Percentiles rank a stretch among this genome's conserved stretches.
Evolutionary conservation across 2,888 invertebrate genomes (phyloP).

Genomic region (Lysandra bellargus): DNA sequence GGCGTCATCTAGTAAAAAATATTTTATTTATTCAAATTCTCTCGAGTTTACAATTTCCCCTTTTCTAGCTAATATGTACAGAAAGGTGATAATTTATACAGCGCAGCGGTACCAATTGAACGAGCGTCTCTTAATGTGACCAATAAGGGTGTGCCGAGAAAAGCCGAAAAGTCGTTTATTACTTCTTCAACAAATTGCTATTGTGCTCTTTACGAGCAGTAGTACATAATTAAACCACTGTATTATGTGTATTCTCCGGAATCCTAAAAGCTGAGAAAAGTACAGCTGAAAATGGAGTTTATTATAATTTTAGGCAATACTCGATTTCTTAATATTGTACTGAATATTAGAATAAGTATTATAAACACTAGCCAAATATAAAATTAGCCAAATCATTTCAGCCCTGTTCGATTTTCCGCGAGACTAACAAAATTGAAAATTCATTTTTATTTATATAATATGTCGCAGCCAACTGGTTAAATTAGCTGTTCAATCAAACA

Average conservation of each 20-base stretch:
- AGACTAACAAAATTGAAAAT: too few species aligned
- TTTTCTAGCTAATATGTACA: slow-evolving; percentile 1
- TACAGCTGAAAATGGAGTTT: too few species aligned
- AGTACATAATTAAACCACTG: not conserved
- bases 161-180: not conserved
- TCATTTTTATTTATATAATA: too few species aligned
- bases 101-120: not conserved
- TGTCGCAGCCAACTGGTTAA: too few species aligned
- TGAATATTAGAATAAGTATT: too few species aligned
- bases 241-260: not conserved
- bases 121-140: not conserved
- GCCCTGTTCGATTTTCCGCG: too few species aligned
- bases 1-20: too few species aligned
- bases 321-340: too few species aligned
- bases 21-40: not conserved
- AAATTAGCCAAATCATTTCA: too few species aligned
- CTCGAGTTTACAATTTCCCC: not conserved
- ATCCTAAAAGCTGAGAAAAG: not conserved
- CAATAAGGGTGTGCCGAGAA: slow-evolving; percentile 2
- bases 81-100: slow-evolving; percentile 17
- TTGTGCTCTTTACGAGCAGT: not conserved
- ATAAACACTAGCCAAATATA: too few species aligned
- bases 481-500: too few species aligned
- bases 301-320: too few species aligned
- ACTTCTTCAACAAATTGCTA: slow-evolving; percentile 9